Conservation (phyloP, 1,140 invertebrate genomes). For the Macrobrachium rosenbergii region DNA sequence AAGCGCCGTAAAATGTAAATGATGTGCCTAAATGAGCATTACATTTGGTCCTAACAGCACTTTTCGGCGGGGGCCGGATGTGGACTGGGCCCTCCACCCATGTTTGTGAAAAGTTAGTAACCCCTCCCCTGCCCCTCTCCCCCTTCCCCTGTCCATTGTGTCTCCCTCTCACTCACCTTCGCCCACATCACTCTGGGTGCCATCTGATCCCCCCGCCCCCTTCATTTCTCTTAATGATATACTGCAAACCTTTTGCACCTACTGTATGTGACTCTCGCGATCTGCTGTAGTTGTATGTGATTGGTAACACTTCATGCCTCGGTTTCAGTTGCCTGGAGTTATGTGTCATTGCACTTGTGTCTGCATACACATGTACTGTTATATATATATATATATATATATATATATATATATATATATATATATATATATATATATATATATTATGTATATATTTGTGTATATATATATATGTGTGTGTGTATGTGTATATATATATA, state of each 20-base stretch:
- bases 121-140: slow-evolving; percentile 6
- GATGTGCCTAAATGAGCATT: slow-evolving; percentile 46
- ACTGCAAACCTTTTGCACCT: neutral
- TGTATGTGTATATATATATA: too few species aligned
- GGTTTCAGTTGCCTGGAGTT: too few species aligned
- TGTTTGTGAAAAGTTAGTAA: slow-evolving; percentile 63
- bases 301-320: too few species aligned
- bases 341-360: too few species aligned
- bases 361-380: too few species aligned
- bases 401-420: too few species aligned
- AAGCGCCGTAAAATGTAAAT: slow-evolving; percentile 38
- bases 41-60: slow-evolving; percentile 44
- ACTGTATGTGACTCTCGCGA: too few species aligned
- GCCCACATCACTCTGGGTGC: neutral
- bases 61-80: slow-evolving; percentile 44
- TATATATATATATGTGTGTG: too few species aligned
- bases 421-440: too few species aligned
- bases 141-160: neutral
- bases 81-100: slow-evolving; percentile 58
- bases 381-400: too few species aligned
- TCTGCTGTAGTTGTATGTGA: too few species aligned
- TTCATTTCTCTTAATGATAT: neutral
- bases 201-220: neutral
- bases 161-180: neutral
- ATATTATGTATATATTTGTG: too few species aligned